Evolutionary conservation across 2,797 vertebrate species (phyloP).

Genomic region (Nyctibius grandis): DNA sequence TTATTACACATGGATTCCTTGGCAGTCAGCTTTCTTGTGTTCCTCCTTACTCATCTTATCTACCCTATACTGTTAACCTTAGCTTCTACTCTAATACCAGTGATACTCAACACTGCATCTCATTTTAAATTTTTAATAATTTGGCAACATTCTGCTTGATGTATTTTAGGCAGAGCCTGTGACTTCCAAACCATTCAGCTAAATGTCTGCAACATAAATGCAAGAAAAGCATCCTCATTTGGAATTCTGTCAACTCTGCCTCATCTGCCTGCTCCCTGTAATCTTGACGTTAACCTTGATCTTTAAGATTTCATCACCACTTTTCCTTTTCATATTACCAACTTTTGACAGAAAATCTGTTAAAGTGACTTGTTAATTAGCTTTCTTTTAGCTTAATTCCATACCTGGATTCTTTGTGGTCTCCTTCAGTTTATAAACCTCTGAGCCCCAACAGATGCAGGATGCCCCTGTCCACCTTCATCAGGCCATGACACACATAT

Average conservation of each 20-base stretch:
- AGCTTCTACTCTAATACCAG: not conserved
- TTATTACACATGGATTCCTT: not conserved
- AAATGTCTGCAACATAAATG: not conserved
- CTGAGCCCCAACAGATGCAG: not conserved
- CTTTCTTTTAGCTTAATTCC: not conserved
- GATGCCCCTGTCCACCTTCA: not conserved
- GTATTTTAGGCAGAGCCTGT: not conserved
- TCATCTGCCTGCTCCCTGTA: not conserved
- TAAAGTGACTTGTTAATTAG: not conserved
- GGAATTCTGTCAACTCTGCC: not conserved
- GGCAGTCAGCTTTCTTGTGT: not conserved
- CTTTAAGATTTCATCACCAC: not conserved
- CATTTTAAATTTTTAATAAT: not conserved
- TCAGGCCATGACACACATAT: accelerated
- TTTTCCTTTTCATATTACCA: not conserved
- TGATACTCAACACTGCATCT: not conserved
- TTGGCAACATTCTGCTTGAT: not conserved
- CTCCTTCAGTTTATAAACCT: not conserved
- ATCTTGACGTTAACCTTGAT: not conserved
- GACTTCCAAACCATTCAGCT: not conserved
- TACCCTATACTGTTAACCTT: not conserved
- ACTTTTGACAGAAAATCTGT: not conserved
- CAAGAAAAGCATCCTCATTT: not conserved
- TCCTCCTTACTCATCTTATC: not conserved
- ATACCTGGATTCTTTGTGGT: not conserved